Base-by-base conservation (phyloP, 1,140 invertebrate genomes). In the Calephelis nemesis region DNA sequence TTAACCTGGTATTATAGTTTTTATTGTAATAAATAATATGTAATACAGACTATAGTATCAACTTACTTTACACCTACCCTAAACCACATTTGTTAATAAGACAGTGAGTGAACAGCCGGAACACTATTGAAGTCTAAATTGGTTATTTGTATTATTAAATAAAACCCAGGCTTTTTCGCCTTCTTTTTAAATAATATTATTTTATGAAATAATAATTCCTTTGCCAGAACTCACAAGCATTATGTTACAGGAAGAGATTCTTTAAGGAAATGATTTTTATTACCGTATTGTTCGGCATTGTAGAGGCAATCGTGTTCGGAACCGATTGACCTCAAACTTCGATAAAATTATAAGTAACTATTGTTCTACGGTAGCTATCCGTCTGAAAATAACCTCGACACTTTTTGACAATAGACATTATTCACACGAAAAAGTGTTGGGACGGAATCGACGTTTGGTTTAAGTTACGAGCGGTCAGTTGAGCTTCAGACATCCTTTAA, bases 381-480 rank as follows among this genome's bases (percentile, higher is more conserved):
- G 63, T 58, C 73, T 74, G 75, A 75, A 78, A 75, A 68, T 74
- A 82, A 72, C 86, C 84, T 87, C 84, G 86, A 81, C 86, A 86
- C 76, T 76, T 85, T 85, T 85, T 76, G 84, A 88, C 86, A 88
- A 88, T 87, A 75, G 80, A 65, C 70, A 71, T 69, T 77, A 81
- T 87, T 87, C 84, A 79, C 86, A 87, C 82, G 81, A 39, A 75
- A 74, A 64, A 39, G 74, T 72, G 76, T 75, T 73, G 79, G 83
- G 83, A 79, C 74, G 78, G 76, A 72, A 63, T 54, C 47, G 13
- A 62, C 47, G 62, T 49, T 42, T 62, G 70, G 73, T 2, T 8
- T 45, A 74, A 70, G 70, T n/a, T 9, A 49, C 13, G 30, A 62
- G 47, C 47, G 50, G n/a, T 9, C 4, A 1, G 42, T 45, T 45